Evolutionary conservation across 2,888 invertebrate genomes (phyloP).

Genomic region (Carcina quercana): DNA sequence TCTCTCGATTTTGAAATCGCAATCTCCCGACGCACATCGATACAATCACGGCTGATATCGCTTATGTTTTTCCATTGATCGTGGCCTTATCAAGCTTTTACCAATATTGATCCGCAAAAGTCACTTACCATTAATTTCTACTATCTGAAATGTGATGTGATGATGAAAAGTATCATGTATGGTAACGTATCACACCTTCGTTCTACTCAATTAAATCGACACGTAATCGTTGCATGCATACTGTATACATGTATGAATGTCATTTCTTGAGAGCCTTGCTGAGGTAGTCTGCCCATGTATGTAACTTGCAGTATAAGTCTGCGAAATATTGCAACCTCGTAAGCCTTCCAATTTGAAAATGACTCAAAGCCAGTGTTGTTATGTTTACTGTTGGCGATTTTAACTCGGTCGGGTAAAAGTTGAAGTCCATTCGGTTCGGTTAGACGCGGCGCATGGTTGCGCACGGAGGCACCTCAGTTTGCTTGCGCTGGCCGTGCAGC

Average conservation of each 20-base stretch:
- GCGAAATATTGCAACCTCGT: constrained; percentile 55
- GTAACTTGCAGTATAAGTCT: constrained; percentile 55
- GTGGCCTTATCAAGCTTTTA: neutral
- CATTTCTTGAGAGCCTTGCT: constrained; percentile 56
- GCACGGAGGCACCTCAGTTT: constrained; percentile 53
- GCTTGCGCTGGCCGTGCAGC: constrained; percentile 67
- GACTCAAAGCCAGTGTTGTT: constrained; percentile 19
- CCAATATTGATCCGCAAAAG: neutral
- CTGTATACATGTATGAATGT: constrained; percentile 31
- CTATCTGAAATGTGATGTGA: no score
- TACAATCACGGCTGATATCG: no score
- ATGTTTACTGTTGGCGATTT: constrained; percentile 26
- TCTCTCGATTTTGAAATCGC: no score
- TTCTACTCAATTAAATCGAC: constrained; percentile 28
- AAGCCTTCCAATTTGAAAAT: constrained; percentile 45
- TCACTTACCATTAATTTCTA: no score
- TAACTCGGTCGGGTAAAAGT: constrained; percentile 61
- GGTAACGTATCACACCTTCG: constrained; percentile 27
- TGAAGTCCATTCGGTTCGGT: constrained; percentile 55
- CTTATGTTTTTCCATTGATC: no score
- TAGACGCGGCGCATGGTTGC: constrained; percentile 53
- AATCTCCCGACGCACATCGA: no score
- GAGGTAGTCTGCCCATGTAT: constrained; percentile 57
- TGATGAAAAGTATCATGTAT: no score
- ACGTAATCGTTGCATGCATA: constrained; percentile 47